Percentiles rank a stretch among this genome's conserved stretches.
phyloP scores from a whole-genome alignment of 2,113 vertebrate species.

The Carollia perspicillata region DNA sequence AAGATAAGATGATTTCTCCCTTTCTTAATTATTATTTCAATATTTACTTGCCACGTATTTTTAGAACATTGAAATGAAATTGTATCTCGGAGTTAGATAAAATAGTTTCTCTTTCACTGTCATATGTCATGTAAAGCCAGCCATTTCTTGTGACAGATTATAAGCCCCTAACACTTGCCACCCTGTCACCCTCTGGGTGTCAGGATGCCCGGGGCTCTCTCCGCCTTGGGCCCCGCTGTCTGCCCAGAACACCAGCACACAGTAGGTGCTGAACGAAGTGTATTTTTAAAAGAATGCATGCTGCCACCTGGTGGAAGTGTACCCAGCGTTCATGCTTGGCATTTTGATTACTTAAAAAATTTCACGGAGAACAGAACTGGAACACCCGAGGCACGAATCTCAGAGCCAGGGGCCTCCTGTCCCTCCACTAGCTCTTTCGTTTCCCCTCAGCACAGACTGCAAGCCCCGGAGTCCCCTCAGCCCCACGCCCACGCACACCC shows the following conservation, averaged over 20 bases:
- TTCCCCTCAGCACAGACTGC: neutral
- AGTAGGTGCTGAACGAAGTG: too few relatives aligned
- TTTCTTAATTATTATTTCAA: neutral
- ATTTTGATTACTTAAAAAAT: neutral
- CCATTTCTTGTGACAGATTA: rapidly evolving
- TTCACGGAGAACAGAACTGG: neutral
- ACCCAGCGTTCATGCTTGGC: neutral
- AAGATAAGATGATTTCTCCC: neutral
- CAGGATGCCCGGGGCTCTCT: rapidly evolving
- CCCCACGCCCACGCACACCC: rapidly evolving
- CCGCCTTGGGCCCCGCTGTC: neutral
- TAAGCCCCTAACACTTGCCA: neutral
- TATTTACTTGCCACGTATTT: conserved; percentile 14
- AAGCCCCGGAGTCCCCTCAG: too few relatives aligned
- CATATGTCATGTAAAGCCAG: neutral
- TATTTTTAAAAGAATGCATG: neutral
- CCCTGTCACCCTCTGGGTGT: neutral
- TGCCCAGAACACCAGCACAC: rapidly evolving
- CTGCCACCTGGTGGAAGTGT: neutral
- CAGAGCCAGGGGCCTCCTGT: rapidly evolving
- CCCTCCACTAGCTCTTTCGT: neutral
- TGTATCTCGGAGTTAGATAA: neutral
- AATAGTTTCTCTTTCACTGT: neutral
- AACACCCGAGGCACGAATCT: neutral
- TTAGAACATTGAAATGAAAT: neutral